Percentiles rank a stretch among this genome's conserved stretches.
Conservation (phyloP, 2,888 invertebrate species). For the Leptinotarsa rubiginosa region DNA sequence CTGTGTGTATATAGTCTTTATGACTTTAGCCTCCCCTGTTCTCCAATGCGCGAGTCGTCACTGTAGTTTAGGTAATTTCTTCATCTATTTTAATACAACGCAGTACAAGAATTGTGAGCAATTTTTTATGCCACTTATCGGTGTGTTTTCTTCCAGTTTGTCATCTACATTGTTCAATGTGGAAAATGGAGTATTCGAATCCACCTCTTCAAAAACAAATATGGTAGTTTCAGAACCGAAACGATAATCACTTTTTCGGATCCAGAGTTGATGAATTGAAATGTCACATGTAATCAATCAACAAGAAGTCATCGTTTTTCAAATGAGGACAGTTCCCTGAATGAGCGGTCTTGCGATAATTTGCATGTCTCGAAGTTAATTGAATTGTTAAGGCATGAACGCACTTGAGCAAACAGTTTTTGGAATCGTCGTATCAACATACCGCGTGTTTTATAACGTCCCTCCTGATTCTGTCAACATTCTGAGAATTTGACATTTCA, state of each 20-base stretch:
- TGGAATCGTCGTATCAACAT: conserved; percentile 29
- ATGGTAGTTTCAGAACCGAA: not conserved
- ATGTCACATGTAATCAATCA: not conserved
- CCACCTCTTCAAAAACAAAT: not conserved
- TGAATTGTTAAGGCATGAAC: conserved; percentile 25
- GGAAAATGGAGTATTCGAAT: too few relatives aligned
- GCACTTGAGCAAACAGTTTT: conserved; percentile 17
- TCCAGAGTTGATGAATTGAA: not conserved
- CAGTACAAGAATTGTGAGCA: too few relatives aligned
- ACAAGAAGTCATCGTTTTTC: not conserved
- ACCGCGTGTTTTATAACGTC: conserved; percentile 24
- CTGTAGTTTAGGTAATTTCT: too few relatives aligned
- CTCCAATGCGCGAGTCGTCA: too few relatives aligned
- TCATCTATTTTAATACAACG: too few relatives aligned
- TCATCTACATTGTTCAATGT: too few relatives aligned
- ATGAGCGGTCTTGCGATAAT: not conserved
- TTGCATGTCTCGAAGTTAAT: conserved; percentile 12
- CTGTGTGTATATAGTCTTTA: too few relatives aligned
- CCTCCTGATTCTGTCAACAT: conserved; percentile 49
- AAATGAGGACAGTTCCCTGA: not conserved
- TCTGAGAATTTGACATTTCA: conserved; percentile 57
- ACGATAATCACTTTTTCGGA: too few relatives aligned
- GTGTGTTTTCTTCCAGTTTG: too few relatives aligned
- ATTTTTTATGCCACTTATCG: too few relatives aligned
- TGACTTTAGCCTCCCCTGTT: too few relatives aligned